Evolutionary conservation across 35 echinoderm and acorn worm genomes (phyloP), one percentile per base, ranked within the genome.

Genomic region (Amphiura filiformis): DNA sequence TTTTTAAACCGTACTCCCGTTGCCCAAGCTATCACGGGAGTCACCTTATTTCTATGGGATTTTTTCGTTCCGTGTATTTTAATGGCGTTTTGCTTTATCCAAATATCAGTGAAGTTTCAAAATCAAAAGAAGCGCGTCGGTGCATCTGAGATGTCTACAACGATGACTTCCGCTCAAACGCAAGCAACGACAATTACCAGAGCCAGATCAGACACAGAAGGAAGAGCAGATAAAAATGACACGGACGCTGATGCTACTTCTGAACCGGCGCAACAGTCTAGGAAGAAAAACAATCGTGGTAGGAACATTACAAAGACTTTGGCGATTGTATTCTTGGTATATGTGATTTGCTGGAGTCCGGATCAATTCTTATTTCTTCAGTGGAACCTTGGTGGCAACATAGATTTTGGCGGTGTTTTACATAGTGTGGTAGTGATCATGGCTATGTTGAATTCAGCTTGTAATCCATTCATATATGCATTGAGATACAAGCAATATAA

Each of bases 61-160:
- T 96, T 93, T 56, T 83, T 93, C 76, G 76, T 96, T 17, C 94
- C 94, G 15, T 82, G 84, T 15, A 31, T 41, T 31, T 65, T 93
- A 37, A 96, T 96, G 94, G 86, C 87, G 1, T 92, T 82, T 49
- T 86, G 86, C 14, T 96, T 93, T 49, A 44, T 65, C 0, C n/a
- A 37, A n/a, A 93, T 96, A 36, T 31, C 89, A 7, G 78, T 79
- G 9, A 90, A 80, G 57, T 87, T 96, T 57, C 77, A 83, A 1
- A 34, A 93, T 31, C 91, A 82, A 37, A 83, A 87, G 15, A 70
- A 70, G 26, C 15, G 26, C 4, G 61, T 47, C 5, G 41, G 41
- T 17, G 41, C 41, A 47, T 47, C 61, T 11, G 28, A 70, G 26
- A 70, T 70, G 15, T 70, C 28, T 2, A 70, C 15, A 11, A 30